A percentile compares a stretch with the other conserved stretches of the same genome.
Conservation (phyloP, 2,797 vertebrate species). For the Mastacembelus armatus region DNA sequence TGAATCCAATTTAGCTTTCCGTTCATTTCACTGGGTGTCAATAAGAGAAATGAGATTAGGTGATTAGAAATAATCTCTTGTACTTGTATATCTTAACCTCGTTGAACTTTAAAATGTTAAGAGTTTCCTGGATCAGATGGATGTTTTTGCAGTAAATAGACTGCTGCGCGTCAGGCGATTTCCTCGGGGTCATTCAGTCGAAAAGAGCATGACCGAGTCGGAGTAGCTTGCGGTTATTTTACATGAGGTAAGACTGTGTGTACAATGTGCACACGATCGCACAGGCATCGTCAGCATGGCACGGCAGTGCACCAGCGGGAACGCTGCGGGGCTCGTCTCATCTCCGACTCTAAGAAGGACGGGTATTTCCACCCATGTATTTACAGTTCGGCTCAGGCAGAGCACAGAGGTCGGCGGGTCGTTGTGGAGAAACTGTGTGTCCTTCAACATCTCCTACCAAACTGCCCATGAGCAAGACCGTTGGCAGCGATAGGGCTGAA, state of each 20-base stretch:
- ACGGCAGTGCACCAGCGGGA: conserved; percentile 18
- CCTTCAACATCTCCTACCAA: conserved; percentile 40
- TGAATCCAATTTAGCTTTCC: neutral
- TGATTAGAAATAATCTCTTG: neutral
- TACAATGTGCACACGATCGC: conserved; percentile 17
- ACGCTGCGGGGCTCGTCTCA: conserved; percentile 51
- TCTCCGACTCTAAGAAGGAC: conserved; percentile 17
- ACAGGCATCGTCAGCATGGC: conserved; percentile 6
- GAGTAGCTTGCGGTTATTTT: conserved; percentile 58
- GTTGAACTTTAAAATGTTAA: neutral
- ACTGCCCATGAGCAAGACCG: conserved; percentile 53
- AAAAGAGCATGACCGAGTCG: conserved; percentile 51
- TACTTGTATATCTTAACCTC: too few species aligned
- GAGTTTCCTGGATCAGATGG: neutral
- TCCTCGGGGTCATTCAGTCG: conserved; percentile 59
- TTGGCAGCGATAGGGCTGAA: conserved; percentile 13
- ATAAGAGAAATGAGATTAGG: neutral
- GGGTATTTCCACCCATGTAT: conserved; percentile 53
- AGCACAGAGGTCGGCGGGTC: conserved; percentile 42
- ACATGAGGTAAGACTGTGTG: conserved; percentile 34
- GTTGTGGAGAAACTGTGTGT: conserved; percentile 16
- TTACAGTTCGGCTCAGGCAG: conserved; percentile 38
- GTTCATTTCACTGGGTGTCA: neutral
- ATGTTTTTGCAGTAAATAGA: conserved; percentile 25
- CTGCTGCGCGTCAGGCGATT: conserved; percentile 55